A percentile compares a stretch with the other conserved stretches of the same genome.
Evolutionary conservation across 37 sponge, comb jelly and placozoan species (phyloP).

Genomic region (Hormiphora californensis): DNA sequence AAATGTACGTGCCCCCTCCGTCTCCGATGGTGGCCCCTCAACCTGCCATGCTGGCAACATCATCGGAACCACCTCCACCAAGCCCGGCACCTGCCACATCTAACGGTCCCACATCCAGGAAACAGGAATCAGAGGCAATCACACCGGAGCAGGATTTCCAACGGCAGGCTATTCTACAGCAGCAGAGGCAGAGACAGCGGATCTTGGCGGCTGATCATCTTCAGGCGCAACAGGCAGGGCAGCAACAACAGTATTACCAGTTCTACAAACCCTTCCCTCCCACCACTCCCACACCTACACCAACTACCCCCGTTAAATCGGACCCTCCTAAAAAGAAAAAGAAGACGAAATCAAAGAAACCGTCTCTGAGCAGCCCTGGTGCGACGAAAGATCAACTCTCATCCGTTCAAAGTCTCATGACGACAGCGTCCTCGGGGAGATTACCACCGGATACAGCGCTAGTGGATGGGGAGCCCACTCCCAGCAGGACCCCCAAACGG

Average conservation of each 20-base stretch:
- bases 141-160: constrained; percentile 12
- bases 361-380: neutral
- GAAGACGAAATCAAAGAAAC: constrained; percentile 22
- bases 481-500: neutral
- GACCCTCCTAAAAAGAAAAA: neutral
- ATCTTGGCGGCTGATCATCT: constrained; percentile 1
- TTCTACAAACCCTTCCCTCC: neutral
- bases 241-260: neutral
- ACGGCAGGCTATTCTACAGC: neutral
- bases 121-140: too few species aligned
- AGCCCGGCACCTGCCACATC: too few species aligned
- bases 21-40: too few species aligned
- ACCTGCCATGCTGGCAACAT: too few species aligned
- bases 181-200: neutral
- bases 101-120: too few species aligned
- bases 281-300: neutral
- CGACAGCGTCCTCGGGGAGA: constrained; percentile 11
- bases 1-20: constrained; percentile 24
- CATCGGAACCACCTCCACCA: too few species aligned
- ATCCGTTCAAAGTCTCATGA: constrained; percentile 19
- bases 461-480: neutral
- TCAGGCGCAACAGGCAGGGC: neutral
- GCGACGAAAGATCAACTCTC: neutral
- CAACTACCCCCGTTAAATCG: neutral
- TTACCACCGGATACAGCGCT: constrained; percentile 2